Conservation (phyloP, 92 coral and sea anemone genomes). For the Parazoanthus atlanticus region DNA sequence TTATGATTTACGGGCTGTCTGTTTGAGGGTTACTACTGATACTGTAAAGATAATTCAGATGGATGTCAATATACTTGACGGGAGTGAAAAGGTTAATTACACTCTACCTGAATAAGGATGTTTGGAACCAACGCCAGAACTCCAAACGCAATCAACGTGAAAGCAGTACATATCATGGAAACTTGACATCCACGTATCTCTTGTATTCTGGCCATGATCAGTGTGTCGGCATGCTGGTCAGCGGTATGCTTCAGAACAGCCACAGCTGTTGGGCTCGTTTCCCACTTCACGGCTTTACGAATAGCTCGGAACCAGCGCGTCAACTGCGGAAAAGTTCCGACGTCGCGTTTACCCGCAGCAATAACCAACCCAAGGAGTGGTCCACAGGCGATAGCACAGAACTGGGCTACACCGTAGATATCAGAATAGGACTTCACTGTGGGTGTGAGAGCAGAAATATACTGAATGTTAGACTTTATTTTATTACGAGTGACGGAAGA, state of each 20-base stretch:
- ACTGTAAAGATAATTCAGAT: no score
- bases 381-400: constrained; percentile 37
- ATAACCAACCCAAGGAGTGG: constrained; percentile 31
- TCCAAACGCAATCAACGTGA: constrained; percentile 39
- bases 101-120: constrained; percentile 10
- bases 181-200: constrained; percentile 40
- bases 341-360: constrained; percentile 24
- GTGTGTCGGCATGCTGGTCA: not conserved
- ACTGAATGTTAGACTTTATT: not conserved
- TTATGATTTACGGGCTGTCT: no score
- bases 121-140: constrained; percentile 20
- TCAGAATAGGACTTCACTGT: constrained; percentile 38
- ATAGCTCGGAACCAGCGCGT: not conserved
- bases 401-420: constrained; percentile 33
- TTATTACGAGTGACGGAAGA: not conserved
- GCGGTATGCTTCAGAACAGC: constrained; percentile 11
- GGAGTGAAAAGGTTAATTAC: not conserved
- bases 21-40: no score
- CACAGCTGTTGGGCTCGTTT: not conserved
- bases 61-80: no score
- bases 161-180: constrained; percentile 19
- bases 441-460: not conserved
- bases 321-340: not conserved
- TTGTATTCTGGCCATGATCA: not conserved
- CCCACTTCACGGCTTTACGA: not conserved